Base-by-base conservation (phyloP, 2,888 invertebrate species). In the Rhyacophila evoluta region DNA sequence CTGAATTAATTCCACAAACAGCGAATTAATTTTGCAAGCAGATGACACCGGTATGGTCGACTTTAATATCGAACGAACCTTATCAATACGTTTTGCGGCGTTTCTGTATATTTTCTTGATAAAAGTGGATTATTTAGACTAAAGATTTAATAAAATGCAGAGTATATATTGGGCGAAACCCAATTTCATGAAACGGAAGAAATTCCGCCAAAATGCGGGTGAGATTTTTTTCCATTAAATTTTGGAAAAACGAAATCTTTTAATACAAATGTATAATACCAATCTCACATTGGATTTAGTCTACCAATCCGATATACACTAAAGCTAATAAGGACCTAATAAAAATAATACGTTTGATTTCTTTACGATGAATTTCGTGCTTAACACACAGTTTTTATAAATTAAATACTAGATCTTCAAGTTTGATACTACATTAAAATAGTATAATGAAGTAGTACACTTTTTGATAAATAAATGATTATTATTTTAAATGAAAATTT, bases 11-110 rank as follows among this genome's bases (percentile, higher is more conserved):
- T 55, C 55, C 55, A 55, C 55, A 55, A 55, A 55, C 69, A 28
- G 33, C 29, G 71, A 71, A 71, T 71, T 71, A 71, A 71, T 36
- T 29, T 19, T 71, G 71, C 25, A 71, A 36, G 19, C 71, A 71
- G 37, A 71, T 71, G 71, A 37, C 71, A 25, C 71, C 33, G 19
- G 33, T 19, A 55, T 25, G 55, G 55, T 55, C 55, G 55, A 55
- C 55, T 55, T 55, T 55, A 55, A 55, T 55, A 55, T 55, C 55
- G 55, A 55, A 55, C 55, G 55, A 55, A 25, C 55, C 55, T 55
- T 55, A 55, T 55, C 55, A 55, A 55, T 55, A 55, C 19, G 6
- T 55, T 55, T 55, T 19, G 25, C 25, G 55, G 55, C 25, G 15
- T 25, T 39, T 55, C 19, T 55, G 10, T 55, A 55, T 55, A 55